These are phyloP conservation scores for Drosophila obscura DNA, from an alignment of 1,140 invertebrate species.

Conservation along the genomic window DNA sequence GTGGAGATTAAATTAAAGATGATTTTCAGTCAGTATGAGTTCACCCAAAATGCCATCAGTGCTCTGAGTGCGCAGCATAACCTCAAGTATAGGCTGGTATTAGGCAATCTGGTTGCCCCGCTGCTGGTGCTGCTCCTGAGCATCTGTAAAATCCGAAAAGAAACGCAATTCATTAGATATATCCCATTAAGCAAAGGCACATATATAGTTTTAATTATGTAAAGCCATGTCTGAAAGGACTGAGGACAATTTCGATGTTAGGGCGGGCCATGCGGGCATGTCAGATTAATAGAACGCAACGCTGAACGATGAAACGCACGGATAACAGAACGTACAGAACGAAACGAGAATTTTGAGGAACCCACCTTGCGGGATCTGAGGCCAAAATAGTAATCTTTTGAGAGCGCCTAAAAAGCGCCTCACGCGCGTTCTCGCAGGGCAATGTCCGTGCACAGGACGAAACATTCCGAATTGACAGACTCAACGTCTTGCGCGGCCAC, in stretches of 20 bases:
- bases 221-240: constrained; percentile 20
- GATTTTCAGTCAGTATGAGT: constrained; percentile 72
- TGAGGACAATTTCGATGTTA: constrained; percentile 9
- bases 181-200: neutral
- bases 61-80: constrained; percentile 48
- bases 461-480: constrained; percentile 62
- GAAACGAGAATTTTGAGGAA: constrained; percentile 39
- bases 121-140: constrained; percentile 21
- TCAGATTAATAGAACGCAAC: constrained; percentile 27
- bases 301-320: constrained; percentile 16
- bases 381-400: constrained; percentile 23
- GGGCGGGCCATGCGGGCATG: constrained; percentile 2
- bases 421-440: constrained; percentile 60
- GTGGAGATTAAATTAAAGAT: constrained; percentile 65
- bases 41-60: constrained; percentile 43
- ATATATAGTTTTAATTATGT: too few species aligned
- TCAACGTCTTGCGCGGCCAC: constrained; percentile 46
- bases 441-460: constrained; percentile 71
- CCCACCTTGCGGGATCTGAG: constrained; percentile 45
- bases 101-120: constrained; percentile 36
- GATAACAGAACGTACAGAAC: constrained; percentile 23
- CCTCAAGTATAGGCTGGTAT: constrained; percentile 64
- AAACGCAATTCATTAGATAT: constrained; percentile 23
- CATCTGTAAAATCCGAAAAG: constrained; percentile 41
- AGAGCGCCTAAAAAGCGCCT: constrained; percentile 19